phyloP scores from a whole-genome alignment of 2,113 vertebrate genomes.

The Scatophagus argus region DNA sequence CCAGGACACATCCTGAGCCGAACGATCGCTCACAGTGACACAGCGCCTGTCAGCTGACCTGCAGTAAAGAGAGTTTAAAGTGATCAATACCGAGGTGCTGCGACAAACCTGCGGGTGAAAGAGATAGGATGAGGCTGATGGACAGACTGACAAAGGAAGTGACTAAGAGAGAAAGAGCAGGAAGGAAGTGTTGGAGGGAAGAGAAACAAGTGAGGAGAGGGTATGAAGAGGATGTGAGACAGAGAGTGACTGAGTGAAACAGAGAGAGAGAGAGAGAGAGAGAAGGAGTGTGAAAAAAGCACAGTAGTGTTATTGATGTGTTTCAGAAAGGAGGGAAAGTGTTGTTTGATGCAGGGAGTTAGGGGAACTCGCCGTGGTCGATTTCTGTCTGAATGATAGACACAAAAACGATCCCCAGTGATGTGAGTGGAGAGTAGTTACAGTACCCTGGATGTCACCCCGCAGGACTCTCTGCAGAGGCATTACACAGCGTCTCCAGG shows the following conservation, averaged over 20 bases:
- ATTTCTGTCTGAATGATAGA: constrained; percentile 57
- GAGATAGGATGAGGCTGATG: constrained; percentile 23
- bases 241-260: constrained; percentile 21
- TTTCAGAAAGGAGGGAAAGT: constrained; percentile 37
- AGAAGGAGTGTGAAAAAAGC: constrained; percentile 32
- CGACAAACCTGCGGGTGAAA: constrained; percentile 15
- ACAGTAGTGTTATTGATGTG: constrained; percentile 51
- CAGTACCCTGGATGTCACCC: constrained; percentile 43
- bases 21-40: constrained; percentile 41
- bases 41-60: constrained; percentile 27
- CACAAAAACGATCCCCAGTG: constrained; percentile 50
- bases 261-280: constrained; percentile 22
- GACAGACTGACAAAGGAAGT: neutral
- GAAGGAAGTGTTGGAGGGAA: constrained; percentile 19
- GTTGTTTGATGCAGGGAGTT: constrained; percentile 48
- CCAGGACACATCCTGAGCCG: constrained; percentile 15
- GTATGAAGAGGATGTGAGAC: constrained; percentile 25
- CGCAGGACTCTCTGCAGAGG: constrained; percentile 35
- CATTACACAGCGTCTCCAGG: constrained; percentile 1
- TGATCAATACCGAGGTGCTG: constrained; percentile 48
- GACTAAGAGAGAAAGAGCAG: constrained; percentile 15
- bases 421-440: constrained; percentile 30
- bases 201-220: constrained; percentile 15
- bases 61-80: constrained; percentile 26
- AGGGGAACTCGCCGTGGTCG: constrained; percentile 27